Evolutionary conservation across 2,888 invertebrate species (phyloP).

Genomic region (Mimumesa dahlbomi): DNA sequence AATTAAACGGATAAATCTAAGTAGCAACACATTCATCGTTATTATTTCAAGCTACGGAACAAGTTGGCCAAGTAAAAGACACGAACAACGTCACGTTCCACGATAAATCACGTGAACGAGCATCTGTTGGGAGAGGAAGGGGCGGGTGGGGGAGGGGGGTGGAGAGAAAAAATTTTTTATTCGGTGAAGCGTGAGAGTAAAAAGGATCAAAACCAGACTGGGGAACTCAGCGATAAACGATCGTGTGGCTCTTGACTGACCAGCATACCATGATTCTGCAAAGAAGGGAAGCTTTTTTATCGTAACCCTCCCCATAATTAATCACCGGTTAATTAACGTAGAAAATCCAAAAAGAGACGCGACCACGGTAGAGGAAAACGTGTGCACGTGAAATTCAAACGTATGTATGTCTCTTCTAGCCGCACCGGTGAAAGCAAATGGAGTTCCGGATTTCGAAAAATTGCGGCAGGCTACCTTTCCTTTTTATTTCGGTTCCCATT

Average conservation of each 20-base stretch:
- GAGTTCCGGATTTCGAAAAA: constrained; percentile 47
- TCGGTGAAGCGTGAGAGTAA: constrained; percentile 1
- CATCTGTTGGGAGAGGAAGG: neutral
- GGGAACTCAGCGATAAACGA: constrained; percentile 25
- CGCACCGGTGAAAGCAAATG: constrained; percentile 8
- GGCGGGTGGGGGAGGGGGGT: too few relatives aligned
- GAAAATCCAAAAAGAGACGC: constrained; percentile 46
- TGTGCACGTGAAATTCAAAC: constrained; percentile 14
- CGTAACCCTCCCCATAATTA: constrained; percentile 68
- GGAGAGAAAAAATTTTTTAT: constrained; percentile 15
- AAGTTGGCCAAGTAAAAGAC: too few relatives aligned
- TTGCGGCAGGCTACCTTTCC: neutral
- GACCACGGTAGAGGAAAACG: neutral
- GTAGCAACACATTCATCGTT: neutral
- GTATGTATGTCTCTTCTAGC: constrained; percentile 2
- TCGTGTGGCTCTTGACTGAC: constrained; percentile 30
- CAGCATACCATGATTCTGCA: constrained; percentile 23
- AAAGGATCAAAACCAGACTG: constrained; percentile 20
- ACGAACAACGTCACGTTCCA: neutral
- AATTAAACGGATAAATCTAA: neutral
- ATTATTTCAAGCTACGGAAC: neutral
- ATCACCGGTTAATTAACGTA: constrained; percentile 74
- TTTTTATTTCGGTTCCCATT: constrained; percentile 10
- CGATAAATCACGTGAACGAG: constrained; percentile 28
- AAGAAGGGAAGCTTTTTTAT: constrained; percentile 64